Base-by-base conservation (phyloP, 2,797 vertebrate species). In the Fratercula arctica region DNA sequence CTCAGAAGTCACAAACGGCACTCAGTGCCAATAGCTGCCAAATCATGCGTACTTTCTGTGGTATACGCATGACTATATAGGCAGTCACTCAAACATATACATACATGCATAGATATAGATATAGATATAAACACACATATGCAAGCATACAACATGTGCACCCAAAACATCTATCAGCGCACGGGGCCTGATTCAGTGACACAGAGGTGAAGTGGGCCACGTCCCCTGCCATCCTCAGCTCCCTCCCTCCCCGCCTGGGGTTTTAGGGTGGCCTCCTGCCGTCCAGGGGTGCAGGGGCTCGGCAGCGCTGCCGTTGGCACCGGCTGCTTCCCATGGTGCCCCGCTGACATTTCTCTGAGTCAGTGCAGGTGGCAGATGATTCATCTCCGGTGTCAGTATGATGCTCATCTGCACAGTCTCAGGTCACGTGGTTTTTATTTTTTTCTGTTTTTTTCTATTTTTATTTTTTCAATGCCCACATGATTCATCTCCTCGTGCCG, bases 291-390 rank as follows among this genome's bases (percentile, higher is more conserved):
- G 1, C 41, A 25, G 51, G 25, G 48, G 56, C 46, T 80, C 4
- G 4, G 48, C 69, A 69, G 53, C 21, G 3, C 48, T 39, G 69
- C 64, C 4, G 5, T 77, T 93, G 81, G 73, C 90, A 89, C 78
- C 51, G 41, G 74, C 69, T 88, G 72, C 92, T 95, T 95, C 85
- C 60, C 11, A 2, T 85, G 89, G 21, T 21, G 64, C 20, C 33
- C 24, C 8, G 61, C 95, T 94, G 86, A 87, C 69, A 54, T 46
- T 79, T 75, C 93, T 96, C 93, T 92, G 94, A 97, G 95, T 93
- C 90, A 95, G 95, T 11, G 43, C 96, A 97, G 93, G 96, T 95
- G 90, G 94, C 70, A 89, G 96, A 94, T 97, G 97, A 98, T 91
- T 98, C 95, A 97, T 93, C 41, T 66, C 94, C 6, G 10, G 18